phyloP scores from a whole-genome alignment of 1,140 invertebrate genomes.

The Bombyx mori region ASM3026992v2 NC_085114.1:4261501-4262000 shows the following conservation, averaged over 20 bases:
- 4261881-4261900: slow-evolving; percentile 44
- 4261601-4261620: not conserved
- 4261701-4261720: slow-evolving; percentile 63
- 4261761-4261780: slow-evolving; percentile 68
- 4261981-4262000: slow-evolving; percentile 47
- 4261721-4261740: slow-evolving; percentile 72
- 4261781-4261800: slow-evolving; percentile 60
- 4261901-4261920: slow-evolving; percentile 45
- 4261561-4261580: not conserved
- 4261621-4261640: not conserved
- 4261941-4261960: slow-evolving; percentile 48
- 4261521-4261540: slow-evolving; percentile 15
- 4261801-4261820: slow-evolving; percentile 61
- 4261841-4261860: slow-evolving; percentile 65
- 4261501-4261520: slow-evolving; percentile 56
- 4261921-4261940: slow-evolving; percentile 30
- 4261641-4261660: slow-evolving; percentile 6
- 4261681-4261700: slow-evolving; percentile 66
- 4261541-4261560: no score
- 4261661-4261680: slow-evolving; percentile 65
- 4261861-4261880: slow-evolving; percentile 63
- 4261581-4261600: not conserved
- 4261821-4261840: slow-evolving; percentile 22
- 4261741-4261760: slow-evolving; percentile 72
- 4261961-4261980: slow-evolving; percentile 25